Evolutionary conservation across 2,113 vertebrate genomes (phyloP).

Genomic region (Coracopsis vasa): DNA sequence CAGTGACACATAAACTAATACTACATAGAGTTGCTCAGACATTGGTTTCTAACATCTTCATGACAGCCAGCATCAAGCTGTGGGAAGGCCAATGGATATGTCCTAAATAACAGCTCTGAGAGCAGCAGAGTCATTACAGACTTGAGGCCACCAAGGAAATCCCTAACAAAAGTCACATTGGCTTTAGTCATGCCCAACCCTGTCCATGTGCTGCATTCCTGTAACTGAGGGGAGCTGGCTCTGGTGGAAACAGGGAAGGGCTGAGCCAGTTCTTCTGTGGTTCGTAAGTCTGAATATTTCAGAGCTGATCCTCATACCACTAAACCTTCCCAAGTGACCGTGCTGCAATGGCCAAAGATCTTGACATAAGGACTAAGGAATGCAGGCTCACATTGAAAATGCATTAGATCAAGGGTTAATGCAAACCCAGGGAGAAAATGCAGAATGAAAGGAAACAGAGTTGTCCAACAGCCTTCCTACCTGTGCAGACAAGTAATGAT

Average conservation of each 20-base stretch:
- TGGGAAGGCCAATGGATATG: accelerated
- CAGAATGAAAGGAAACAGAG: neutral
- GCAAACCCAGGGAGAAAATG: neutral
- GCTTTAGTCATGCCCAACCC: neutral
- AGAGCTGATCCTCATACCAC: neutral
- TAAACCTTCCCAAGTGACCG: neutral
- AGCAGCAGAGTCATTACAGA: neutral
- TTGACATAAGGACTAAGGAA: neutral
- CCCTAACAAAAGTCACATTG: neutral
- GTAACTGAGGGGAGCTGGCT: neutral
- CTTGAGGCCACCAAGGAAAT: neutral
- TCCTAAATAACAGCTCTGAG: neutral
- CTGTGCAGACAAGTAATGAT: neutral
- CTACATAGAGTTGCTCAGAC: accelerated
- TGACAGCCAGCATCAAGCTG: neutral
- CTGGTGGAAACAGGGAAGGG: neutral
- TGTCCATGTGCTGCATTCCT: neutral
- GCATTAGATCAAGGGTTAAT: neutral
- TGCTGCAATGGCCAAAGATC: neutral
- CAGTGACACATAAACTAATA: neutral
- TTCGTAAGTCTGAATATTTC: neutral
- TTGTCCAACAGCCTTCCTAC: neutral
- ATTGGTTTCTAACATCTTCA: neutral
- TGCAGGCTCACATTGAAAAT: neutral
- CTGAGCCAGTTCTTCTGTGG: neutral